These are phyloP conservation scores for Zosterops japonicus DNA, from an alignment of 2,113 vertebrate species.

Conservation along the genomic window DNA sequence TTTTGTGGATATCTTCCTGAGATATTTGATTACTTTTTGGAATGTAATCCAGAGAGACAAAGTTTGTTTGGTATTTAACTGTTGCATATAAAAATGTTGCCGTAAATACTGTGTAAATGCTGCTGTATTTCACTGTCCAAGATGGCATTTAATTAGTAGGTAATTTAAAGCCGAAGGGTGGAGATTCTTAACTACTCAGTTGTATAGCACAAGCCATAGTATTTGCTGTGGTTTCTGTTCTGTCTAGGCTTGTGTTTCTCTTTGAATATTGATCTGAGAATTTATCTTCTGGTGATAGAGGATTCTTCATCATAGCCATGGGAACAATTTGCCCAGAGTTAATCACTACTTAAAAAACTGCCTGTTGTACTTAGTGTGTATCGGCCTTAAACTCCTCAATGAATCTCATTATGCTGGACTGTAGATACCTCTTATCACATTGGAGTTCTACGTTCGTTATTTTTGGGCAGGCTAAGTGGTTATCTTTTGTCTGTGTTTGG, in stretches of 20 bases:
- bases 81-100: background rate
- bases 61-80: background rate
- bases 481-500: background rate
- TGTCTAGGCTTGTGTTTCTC: background rate
- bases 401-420: background rate
- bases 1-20: background rate
- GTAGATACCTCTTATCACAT: background rate
- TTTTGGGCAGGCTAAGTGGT: background rate
- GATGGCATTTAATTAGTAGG: background rate
- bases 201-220: background rate
- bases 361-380: background rate
- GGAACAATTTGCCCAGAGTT: background rate
- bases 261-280: background rate
- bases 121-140: background rate
- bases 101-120: background rate
- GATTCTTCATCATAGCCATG: background rate
- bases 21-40: background rate
- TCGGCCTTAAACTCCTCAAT: background rate
- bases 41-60: background rate
- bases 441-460: background rate
- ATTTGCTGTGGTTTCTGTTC: background rate
- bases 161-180: background rate
- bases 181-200: background rate
- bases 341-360: background rate
- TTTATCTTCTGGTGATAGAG: background rate